Evolutionary conservation across 2,113 vertebrate species (phyloP).

Genomic region (Pimephales promelas): DNA sequence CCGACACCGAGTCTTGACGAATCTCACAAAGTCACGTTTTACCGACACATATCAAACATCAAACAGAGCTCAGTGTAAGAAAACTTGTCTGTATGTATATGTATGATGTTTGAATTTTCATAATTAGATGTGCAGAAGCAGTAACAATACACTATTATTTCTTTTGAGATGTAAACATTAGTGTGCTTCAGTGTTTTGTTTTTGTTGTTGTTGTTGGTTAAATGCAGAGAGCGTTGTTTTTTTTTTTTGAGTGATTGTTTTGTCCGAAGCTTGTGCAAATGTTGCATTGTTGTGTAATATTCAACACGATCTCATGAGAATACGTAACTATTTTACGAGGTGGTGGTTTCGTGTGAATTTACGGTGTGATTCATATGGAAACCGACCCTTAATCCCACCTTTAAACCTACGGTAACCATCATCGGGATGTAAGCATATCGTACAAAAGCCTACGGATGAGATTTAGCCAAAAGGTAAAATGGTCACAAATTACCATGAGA

Average conservation of each 20-base stretch:
- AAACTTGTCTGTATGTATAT: not conserved
- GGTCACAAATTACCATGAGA: not conserved
- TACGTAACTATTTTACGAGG: not conserved
- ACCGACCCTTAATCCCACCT: too few species aligned
- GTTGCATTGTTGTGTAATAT: slow-evolving; percentile 15
- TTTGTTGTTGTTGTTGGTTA: too few species aligned
- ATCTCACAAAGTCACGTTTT: slow-evolving; percentile 1
- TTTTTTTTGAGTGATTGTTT: slow-evolving; percentile 12
- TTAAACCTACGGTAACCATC: not conserved
- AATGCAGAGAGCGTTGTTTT: not conserved
- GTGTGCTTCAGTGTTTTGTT: not conserved
- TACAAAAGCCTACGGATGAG: not conserved
- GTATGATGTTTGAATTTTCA: slow-evolving; percentile 1
- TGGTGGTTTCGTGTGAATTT: not conserved
- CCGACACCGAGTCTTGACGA: not conserved
- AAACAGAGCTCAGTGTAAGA: slow-evolving; percentile 2
- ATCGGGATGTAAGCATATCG: not conserved
- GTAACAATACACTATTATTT: not conserved
- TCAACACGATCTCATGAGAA: not conserved
- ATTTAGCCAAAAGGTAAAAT: not conserved
- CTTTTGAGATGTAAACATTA: not conserved
- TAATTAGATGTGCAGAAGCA: not conserved
- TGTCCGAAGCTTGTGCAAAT: not conserved
- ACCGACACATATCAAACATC: not conserved
- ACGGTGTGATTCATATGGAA: not conserved